A percentile compares a stretch with the other conserved stretches of the same genome.
These are phyloP conservation scores for Siniperca obscura DNA, from an alignment of 2,797 vertebrate species.

Conservation along the genomic window DNA sequence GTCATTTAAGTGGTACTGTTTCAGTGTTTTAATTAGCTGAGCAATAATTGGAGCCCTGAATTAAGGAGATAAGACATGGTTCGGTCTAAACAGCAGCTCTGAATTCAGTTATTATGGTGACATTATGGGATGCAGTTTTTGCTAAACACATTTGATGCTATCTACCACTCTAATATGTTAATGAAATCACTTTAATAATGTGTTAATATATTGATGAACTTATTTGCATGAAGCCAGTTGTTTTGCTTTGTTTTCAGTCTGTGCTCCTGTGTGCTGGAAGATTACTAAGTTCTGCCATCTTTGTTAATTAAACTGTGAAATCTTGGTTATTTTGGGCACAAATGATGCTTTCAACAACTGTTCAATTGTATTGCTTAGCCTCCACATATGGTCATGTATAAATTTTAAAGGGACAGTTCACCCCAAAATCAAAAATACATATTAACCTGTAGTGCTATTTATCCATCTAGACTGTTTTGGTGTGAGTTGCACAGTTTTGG, in stretches of 20 bases:
- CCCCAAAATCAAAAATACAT: no score
- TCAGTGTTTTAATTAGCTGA: slow-evolving; percentile 76
- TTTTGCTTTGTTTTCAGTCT: slow-evolving; percentile 35
- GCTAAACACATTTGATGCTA: slow-evolving; percentile 63
- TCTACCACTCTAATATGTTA: slow-evolving; percentile 42
- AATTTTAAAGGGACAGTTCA: not conserved
- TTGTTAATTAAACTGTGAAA: slow-evolving; percentile 53
- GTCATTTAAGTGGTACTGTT: slow-evolving; percentile 64
- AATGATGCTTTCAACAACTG: slow-evolving; percentile 25
- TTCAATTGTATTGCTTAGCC: slow-evolving; percentile 8
- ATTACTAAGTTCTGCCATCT: slow-evolving; percentile 44
- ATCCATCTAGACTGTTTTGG: no score
- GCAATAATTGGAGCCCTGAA: slow-evolving; percentile 75
- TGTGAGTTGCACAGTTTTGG: no score
- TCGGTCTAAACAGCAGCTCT: slow-evolving; percentile 50
- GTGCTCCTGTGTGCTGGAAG: slow-evolving; percentile 21
- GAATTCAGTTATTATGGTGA: slow-evolving; percentile 54
- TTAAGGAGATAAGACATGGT: slow-evolving; percentile 73
- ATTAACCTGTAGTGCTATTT: no score
- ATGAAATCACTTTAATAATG: slow-evolving; percentile 52
- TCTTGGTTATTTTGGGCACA: slow-evolving; percentile 39
- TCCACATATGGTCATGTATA: not conserved
- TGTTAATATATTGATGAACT: slow-evolving; percentile 41
- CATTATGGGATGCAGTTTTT: slow-evolving; percentile 56
- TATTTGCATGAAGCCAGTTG: slow-evolving; percentile 53